Evolutionary conservation across 2,888 invertebrate genomes (phyloP), one percentile per base, ranked within the genome.

Genomic region (Drosophila robusta): DNA sequence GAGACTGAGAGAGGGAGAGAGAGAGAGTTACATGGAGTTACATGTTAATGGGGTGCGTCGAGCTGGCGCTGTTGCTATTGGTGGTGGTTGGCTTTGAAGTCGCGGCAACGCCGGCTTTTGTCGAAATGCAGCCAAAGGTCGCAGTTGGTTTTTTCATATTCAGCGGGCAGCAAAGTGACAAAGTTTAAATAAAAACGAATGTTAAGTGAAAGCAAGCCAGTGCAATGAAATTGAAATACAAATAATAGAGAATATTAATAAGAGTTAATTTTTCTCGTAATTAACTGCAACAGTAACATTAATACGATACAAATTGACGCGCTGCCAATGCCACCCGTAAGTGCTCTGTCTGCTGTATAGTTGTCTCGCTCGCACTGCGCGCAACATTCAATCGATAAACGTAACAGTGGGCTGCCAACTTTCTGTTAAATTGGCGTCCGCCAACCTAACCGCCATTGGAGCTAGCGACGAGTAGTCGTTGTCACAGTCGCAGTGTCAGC

Each of bases 321-420:
- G 50, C 38, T 70, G 44, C 22, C 22, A 44, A 14, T 60, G 55
- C 26, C 55, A 44, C 24, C 34, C 54, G 47, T 41, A 8, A 55
- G 14, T 16, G n/a, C 44, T 18, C 18, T 18, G 18, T 52, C 66
- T 14, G 24, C 14, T n/a, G 8, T 66, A 51, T 39, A 26, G 67
- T 39, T 26, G 6, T 81, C 78, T 56, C 63, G 45, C 68, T 88
- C 52, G 45, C 69, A 56, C 86, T 26, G 22, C 41, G 39, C 34
- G 36, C 52, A 62, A 57, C 60, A 60, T 63, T 68, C 49, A 88
- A 83, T 83, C 82, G 89, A 83, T 83, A 88, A 79, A 69, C 78
- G 49, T 81, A 85, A 78, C 88, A 81, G 79, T 16, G 71, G 50
- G n/a, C 82, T 81, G 88, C 67, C 81, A 67, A 80, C 86, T 62